Percentiles rank a stretch among this genome's conserved stretches.
Conservation (phyloP, 2,113 vertebrate species). For the Datnioides undecimradiatus region DNA sequence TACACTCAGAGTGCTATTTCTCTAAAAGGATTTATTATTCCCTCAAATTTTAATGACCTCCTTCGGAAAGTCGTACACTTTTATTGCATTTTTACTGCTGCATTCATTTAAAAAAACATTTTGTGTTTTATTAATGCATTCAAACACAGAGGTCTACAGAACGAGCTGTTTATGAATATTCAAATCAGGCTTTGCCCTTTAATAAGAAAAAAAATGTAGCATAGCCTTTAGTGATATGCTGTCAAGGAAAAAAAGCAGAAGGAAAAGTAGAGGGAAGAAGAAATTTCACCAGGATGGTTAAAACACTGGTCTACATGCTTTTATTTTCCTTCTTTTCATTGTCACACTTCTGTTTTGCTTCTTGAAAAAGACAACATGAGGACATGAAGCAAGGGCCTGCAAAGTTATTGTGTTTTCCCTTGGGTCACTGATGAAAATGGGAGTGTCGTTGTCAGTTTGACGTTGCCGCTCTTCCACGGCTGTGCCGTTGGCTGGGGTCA, state of each 20-base stretch:
- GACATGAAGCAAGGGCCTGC: slow-evolving; percentile 6
- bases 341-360: slow-evolving; percentile 34
- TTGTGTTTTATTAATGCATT: slow-evolving; percentile 65
- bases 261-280: no score
- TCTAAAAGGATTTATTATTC: slow-evolving; percentile 73
- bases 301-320: slow-evolving; percentile 9
- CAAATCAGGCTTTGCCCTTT: slow-evolving; percentile 68
- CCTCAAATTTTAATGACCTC: slow-evolving; percentile 74
- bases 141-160: slow-evolving; percentile 43
- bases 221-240: slow-evolving; percentile 38
- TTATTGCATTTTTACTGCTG: slow-evolving; percentile 72
- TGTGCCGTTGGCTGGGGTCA: slow-evolving; percentile 35
- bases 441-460: slow-evolving; percentile 36
- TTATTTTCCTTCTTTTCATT: slow-evolving; percentile 25
- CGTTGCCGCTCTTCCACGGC: slow-evolving; percentile 1
- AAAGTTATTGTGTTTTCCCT: not conserved
- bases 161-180: slow-evolving; percentile 69
- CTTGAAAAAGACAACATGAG: slow-evolving; percentile 10
- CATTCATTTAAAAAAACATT: slow-evolving; percentile 47
- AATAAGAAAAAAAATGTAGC: slow-evolving; percentile 20
- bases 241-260: slow-evolving; percentile 19
- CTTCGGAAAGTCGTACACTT: slow-evolving; percentile 58
- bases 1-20: slow-evolving; percentile 33
- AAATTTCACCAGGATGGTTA: slow-evolving; percentile 8
- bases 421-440: slow-evolving; percentile 5